Percentiles rank a stretch among this genome's conserved stretches.
These are phyloP conservation scores for Priocnemis perturbator DNA, from an alignment of 2,888 invertebrate species.

Conservation along the genomic window DNA sequence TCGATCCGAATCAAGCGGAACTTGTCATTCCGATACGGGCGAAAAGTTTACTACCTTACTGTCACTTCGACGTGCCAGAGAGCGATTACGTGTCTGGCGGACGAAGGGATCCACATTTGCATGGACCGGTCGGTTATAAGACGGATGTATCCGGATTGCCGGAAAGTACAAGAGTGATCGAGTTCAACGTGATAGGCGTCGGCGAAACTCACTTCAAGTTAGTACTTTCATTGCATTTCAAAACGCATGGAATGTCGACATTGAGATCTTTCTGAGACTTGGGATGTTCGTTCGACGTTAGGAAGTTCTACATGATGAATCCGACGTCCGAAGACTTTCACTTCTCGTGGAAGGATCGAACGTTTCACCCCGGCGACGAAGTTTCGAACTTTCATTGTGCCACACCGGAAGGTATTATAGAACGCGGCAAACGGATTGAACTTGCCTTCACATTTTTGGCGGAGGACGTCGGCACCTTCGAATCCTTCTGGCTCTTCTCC, in stretches of 20 bases:
- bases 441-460: slow-evolving; percentile 82
- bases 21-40: slow-evolving; percentile 76
- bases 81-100: slow-evolving; percentile 80
- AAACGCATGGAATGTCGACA: neutral
- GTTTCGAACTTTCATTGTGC: slow-evolving; percentile 78
- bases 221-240: slow-evolving; percentile 6
- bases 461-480: slow-evolving; percentile 79
- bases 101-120: slow-evolving; percentile 71
- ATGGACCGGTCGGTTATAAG: slow-evolving; percentile 64
- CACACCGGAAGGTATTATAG: slow-evolving; percentile 78
- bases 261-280: neutral
- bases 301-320: slow-evolving; percentile 81
- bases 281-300: slow-evolving; percentile 63
- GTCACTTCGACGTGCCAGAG: slow-evolving; percentile 83
- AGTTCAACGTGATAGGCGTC: slow-evolving; percentile 82
- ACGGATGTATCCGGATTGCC: slow-evolving; percentile 71
- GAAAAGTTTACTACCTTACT: slow-evolving; percentile 81
- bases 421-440: slow-evolving; percentile 79
- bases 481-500: slow-evolving; percentile 82
- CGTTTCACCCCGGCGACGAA: slow-evolving; percentile 74
- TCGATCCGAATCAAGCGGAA: slow-evolving; percentile 72
- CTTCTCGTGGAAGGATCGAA: slow-evolving; percentile 78
- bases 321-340: slow-evolving; percentile 80
- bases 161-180: slow-evolving; percentile 78
- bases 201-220: slow-evolving; percentile 78